Evolutionary conservation across 2,113 vertebrate species (phyloP), one percentile per base, ranked within the genome.

Genomic region (Gasterosteus nipponicus): DNA sequence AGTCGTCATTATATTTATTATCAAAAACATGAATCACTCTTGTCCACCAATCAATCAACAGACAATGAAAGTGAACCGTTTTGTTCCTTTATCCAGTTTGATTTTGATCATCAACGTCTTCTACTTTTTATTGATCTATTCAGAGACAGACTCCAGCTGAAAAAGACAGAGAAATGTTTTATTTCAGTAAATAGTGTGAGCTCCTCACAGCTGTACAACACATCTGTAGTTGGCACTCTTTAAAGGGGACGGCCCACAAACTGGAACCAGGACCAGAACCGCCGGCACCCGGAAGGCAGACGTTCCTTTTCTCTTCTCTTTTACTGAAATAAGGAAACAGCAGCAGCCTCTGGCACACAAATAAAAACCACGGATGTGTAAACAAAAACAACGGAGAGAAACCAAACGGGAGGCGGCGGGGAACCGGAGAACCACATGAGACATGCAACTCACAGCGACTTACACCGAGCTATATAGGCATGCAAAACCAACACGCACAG

Each of bases 391-490:
- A 18, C 15, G 29, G 1, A 35, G 5, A 39, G 5, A 78, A 72
- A 18, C 0, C 41, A 57, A 82, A 33, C 0, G 16, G 84, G 22
- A 78, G 53, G 75, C 76, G 84, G 35, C 68, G 51, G 18, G 22
- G 73, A 62, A 69, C 68, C 65, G 78, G 86, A 89, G 44, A 95
- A 93, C 90, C 86, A 93, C 91, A 87, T 83, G 81, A 5, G 91
- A 96, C 96, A 97, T 96, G 96, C 95, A 95, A 93, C 93, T 94
- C 93, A 90, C 92, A 92, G 93, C 93, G 92, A 84, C 92, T 95
- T 95, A 95, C 94, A 95, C 42, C 92, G 91, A 94, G 95, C 90
- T 77, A 73, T 51, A 69, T 31, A 73, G 11, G 94, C 95, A 96
- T 96, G 95, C 95, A 96, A 94, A 95, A 94, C 95, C 92, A 94